These are phyloP conservation scores for Lutjanus erythropterus DNA, from an alignment of 2,113 vertebrate species.

Conservation along the genomic window DNA sequence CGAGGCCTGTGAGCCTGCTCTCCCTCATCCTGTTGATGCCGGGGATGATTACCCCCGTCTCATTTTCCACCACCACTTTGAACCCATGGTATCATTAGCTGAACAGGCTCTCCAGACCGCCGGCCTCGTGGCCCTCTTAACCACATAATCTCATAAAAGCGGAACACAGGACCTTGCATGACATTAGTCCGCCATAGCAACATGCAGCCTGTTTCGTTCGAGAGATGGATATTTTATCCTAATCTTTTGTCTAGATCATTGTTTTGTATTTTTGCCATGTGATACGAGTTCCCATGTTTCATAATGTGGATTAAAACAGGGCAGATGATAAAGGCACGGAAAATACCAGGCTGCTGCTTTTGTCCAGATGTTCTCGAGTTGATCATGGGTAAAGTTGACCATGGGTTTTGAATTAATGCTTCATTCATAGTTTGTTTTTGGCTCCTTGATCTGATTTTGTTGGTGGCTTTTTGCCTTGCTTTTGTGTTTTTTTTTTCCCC, in stretches of 20 bases:
- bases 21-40: conserved; percentile 20
- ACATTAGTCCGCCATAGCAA: conserved; percentile 51
- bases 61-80: conserved; percentile 67
- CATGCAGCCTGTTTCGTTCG: conserved; percentile 35
- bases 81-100: conserved; percentile 66
- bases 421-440: neutral
- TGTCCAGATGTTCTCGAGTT: conserved; percentile 47
- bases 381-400: neutral
- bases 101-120: conserved; percentile 68
- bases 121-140: conserved; percentile 59
- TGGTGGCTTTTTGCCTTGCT: neutral
- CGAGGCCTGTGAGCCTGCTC: conserved; percentile 1
- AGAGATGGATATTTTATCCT: conserved; percentile 41
- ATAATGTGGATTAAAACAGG: conserved; percentile 57
- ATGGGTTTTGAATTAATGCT: neutral
- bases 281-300: conserved; percentile 52
- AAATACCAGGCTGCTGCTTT: conserved; percentile 28
- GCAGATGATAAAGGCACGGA: conserved; percentile 36
- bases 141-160: conserved; percentile 75
- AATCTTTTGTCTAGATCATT: conserved; percentile 51
- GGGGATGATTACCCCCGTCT: conserved; percentile 51
- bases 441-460: neutral
- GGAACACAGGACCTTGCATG: conserved; percentile 59
- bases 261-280: conserved; percentile 37
- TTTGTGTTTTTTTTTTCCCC: no score